Conservation (phyloP, 2,113 vertebrate species). For the Ptyas mucosa region DNA sequence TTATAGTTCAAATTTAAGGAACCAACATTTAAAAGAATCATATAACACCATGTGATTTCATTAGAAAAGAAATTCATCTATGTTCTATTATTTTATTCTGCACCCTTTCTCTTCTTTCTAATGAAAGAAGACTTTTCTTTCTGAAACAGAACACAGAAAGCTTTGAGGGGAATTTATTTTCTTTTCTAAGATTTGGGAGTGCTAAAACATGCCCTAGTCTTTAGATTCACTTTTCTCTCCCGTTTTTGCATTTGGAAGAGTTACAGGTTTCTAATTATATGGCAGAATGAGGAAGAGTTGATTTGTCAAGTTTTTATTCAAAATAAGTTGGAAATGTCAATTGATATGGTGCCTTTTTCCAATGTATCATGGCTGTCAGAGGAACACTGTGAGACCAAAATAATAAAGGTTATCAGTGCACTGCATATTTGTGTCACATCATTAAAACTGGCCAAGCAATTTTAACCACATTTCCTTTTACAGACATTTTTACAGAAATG, state of each 20-base stretch:
- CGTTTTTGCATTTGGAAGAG: not conserved
- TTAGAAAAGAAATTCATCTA: not conserved
- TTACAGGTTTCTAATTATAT: not conserved
- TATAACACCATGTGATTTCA: not conserved
- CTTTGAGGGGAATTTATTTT: not conserved
- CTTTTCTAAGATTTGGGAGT: not conserved
- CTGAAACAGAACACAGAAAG: not conserved
- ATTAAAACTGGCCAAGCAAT: not conserved
- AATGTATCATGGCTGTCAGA: not conserved
- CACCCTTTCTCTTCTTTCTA: not conserved
- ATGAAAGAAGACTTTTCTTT: too few species aligned
- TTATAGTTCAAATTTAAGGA: not conserved
- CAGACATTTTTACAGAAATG: not conserved
- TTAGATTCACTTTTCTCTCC: not conserved
- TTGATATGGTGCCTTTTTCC: not conserved
- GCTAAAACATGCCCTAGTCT: not conserved
- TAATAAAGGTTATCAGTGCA: constrained; percentile 1
- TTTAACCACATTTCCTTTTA: not conserved
- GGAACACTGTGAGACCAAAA: not conserved
- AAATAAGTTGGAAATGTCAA: not conserved
- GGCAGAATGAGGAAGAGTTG: not conserved
- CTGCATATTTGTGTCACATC: not conserved
- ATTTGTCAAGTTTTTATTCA: not conserved
- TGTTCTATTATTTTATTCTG: not conserved
- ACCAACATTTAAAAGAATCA: not conserved